phyloP scores from a whole-genome alignment of 2,113 vertebrate genomes.

The Castor canadensis region DNA sequence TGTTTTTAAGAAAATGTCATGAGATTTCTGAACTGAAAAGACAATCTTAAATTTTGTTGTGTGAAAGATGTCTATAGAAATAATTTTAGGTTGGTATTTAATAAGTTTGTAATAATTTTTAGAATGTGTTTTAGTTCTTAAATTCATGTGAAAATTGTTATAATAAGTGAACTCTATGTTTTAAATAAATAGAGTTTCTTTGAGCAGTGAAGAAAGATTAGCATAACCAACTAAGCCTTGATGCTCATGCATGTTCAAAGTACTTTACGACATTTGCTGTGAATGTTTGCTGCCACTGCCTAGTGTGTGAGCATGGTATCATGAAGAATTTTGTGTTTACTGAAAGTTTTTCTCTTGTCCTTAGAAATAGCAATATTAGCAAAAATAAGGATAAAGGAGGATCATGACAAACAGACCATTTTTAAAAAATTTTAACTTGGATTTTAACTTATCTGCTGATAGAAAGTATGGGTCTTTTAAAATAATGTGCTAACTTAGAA shows the following conservation, averaged over 20 bases:
- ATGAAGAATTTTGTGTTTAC: neutral
- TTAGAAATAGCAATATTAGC: neutral
- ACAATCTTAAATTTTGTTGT: neutral
- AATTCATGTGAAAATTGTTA: neutral
- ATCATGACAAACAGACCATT: neutral
- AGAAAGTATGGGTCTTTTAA: neutral
- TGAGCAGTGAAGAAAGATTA: neutral
- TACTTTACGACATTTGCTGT: neutral
- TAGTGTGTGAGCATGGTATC: neutral
- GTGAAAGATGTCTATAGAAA: neutral
- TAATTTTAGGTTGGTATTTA: slow-evolving; percentile 8
- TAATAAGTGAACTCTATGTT: neutral
- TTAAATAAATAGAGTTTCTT: neutral
- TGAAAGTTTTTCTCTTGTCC: neutral
- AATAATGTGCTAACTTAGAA: slow-evolving; percentile 4
- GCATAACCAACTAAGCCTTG: neutral
- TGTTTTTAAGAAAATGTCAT: neutral
- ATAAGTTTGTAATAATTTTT: slow-evolving; percentile 8
- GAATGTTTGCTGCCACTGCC: neutral
- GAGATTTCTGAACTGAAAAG: slow-evolving; percentile 16
- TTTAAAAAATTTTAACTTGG: neutral
- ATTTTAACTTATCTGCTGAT: neutral
- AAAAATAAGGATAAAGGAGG: slow-evolving; percentile 3
- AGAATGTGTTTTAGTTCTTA: neutral
- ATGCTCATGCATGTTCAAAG: neutral